These are phyloP conservation scores for Schizopygopsis malacanthus DNA, from an alignment of 2,797 vertebrate species.

Conservation along the genomic window DNA sequence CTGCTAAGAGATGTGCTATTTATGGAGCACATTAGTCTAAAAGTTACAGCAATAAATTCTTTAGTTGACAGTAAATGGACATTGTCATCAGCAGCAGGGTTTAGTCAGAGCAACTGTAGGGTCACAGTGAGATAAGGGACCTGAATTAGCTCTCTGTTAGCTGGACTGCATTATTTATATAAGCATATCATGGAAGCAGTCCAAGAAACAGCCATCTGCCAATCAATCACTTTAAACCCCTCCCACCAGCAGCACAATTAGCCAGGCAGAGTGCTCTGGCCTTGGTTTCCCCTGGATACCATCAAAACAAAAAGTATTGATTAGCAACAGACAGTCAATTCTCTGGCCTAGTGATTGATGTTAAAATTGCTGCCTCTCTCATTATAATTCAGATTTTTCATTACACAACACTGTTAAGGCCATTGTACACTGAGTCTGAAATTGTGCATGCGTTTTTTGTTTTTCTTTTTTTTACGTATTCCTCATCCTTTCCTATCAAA, in stretches of 20 bases:
- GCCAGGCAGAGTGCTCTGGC: conserved; percentile 22
- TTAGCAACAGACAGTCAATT: conserved; percentile 30
- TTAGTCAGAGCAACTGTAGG: conserved; percentile 24
- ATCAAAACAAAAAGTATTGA: conserved; percentile 29
- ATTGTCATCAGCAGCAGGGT: conserved; percentile 22
- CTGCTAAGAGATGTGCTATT: conserved; percentile 31
- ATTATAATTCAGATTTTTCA: neutral
- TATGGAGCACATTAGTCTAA: conserved; percentile 16
- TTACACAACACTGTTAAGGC: neutral
- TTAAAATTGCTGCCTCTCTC: conserved; percentile 22
- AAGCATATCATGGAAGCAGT: neutral
- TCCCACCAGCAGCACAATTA: conserved; percentile 16
- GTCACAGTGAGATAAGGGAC: conserved; percentile 16
- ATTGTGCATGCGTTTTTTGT: too few relatives aligned
- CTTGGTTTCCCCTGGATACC: conserved; percentile 48
- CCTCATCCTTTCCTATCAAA: too few relatives aligned
- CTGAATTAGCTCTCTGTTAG: conserved; percentile 24
- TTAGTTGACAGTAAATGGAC: conserved; percentile 18
- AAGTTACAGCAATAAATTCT: conserved; percentile 41
- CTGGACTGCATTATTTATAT: conserved; percentile 26
- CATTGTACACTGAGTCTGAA: too few relatives aligned
- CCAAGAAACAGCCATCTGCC: conserved; percentile 36
- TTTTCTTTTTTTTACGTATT: too few relatives aligned
- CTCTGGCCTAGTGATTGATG: conserved; percentile 26
- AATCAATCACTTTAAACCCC: conserved; percentile 36